Evolutionary conservation across 2,888 invertebrate genomes (phyloP).

Genomic region (Drosophila monieri): DNA sequence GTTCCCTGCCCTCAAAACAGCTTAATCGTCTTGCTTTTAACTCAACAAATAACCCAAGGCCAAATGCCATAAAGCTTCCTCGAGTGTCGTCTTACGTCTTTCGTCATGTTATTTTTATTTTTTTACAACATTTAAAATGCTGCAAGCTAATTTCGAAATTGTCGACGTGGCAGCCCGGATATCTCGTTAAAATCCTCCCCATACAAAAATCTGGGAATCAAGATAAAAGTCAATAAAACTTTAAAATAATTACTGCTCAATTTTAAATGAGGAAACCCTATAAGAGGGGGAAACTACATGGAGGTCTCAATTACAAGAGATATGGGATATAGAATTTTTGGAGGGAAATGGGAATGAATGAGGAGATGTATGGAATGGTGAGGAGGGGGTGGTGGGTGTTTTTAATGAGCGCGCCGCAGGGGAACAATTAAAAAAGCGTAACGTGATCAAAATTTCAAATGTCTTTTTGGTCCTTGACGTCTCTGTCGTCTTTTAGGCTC

Average conservation of each 20-base stretch:
- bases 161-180: conserved; percentile 50
- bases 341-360: neutral
- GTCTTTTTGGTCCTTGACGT: conserved; percentile 72
- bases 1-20: conserved; percentile 20
- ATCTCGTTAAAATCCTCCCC: conserved; percentile 30
- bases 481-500: conserved; percentile 49
- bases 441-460: conserved; percentile 80
- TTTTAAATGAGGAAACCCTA: conserved; percentile 51
- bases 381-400: conserved; percentile 9
- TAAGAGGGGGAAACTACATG: conserved; percentile 5
- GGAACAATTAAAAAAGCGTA: conserved; percentile 79
- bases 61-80: conserved; percentile 44
- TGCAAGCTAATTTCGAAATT: conserved; percentile 65
- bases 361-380: neutral
- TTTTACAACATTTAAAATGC: conserved; percentile 73
- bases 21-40: conserved; percentile 54
- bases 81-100: conserved; percentile 20
- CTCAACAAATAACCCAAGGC: conserved; percentile 56
- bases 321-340: conserved; percentile 4
- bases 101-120: conserved; percentile 57
- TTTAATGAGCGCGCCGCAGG: conserved; percentile 76
- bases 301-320: conserved; percentile 66
- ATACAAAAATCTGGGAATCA: neutral
- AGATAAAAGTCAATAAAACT: conserved; percentile 66
- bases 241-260: conserved; percentile 51